A percentile compares a stretch with the other conserved stretches of the same genome.
Evolutionary conservation across 1,140 invertebrate genomes (phyloP).

Genomic region (Drosophila pallidifrons): DNA sequence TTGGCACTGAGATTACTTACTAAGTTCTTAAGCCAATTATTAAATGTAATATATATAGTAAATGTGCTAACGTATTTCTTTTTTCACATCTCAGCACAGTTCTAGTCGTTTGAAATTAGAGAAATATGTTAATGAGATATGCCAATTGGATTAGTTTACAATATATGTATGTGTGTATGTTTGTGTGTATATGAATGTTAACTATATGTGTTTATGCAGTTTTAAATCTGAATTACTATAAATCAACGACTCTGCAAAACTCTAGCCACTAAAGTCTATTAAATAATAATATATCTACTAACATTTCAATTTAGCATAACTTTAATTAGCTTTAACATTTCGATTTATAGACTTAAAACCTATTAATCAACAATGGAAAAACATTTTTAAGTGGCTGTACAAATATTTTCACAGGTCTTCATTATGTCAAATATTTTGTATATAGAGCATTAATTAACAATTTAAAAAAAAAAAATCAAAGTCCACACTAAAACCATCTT

Average conservation of each 20-base stretch:
- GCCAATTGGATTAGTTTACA: no score
- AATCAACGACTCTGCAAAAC: conserved; percentile 12
- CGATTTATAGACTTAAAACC: conserved; percentile 28
- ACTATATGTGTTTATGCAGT: background rate
- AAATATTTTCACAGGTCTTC: conserved; percentile 57
- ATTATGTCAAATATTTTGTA: conserved; percentile 41
- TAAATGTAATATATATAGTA: conserved; percentile 20
- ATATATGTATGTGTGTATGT: no score
- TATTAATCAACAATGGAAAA: conserved; percentile 30
- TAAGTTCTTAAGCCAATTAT: conserved; percentile 17
- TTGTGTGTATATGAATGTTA: conserved; percentile 13
- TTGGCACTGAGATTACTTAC: conserved; percentile 54
- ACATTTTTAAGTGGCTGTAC: conserved; percentile 52
- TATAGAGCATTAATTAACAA: conserved; percentile 37
- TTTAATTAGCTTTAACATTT: conserved; percentile 42
- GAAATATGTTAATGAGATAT: conserved; percentile 29
- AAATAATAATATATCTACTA: conserved; percentile 13
- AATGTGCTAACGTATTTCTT: conserved; percentile 1
- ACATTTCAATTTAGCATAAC: conserved; percentile 43
- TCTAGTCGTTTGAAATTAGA: conserved; percentile 63
- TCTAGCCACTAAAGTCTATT: conserved; percentile 14
- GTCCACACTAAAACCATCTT: conserved; percentile 47
- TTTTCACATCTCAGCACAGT: conserved; percentile 65
- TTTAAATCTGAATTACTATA: conserved; percentile 9
- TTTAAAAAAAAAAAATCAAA: background rate